These are phyloP conservation scores for Salvelinus alpinus DNA, from an alignment of 2,113 vertebrate genomes.

Conservation along the genomic window DNA sequence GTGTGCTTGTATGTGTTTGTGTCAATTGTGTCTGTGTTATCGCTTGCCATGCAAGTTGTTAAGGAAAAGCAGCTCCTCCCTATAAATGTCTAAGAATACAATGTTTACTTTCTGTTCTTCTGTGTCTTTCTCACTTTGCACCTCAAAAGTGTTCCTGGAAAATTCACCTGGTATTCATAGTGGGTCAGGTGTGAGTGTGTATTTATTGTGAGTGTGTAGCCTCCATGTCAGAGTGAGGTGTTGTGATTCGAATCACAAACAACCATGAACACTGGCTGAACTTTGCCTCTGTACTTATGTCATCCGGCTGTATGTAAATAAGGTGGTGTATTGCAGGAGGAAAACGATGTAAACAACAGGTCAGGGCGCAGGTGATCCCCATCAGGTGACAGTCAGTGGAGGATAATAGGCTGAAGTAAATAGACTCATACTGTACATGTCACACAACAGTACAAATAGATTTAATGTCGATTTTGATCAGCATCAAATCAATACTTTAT, in stretches of 20 bases:
- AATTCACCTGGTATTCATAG: neutral
- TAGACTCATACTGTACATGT: neutral
- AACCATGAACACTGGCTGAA: constrained; percentile 18
- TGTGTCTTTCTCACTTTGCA: neutral
- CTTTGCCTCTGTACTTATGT: constrained; percentile 27
- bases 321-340: constrained; percentile 7
- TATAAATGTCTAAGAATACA: neutral
- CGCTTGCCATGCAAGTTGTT: neutral
- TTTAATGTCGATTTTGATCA: neutral
- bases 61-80: neutral
- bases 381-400: neutral
- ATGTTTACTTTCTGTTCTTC: neutral
- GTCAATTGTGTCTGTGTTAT: constrained; percentile 28
- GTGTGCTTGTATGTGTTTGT: constrained; percentile 43
- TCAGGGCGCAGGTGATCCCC: constrained; percentile 6
- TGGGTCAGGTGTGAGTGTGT: neutral
- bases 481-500: no score
- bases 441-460: neutral
- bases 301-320: constrained; percentile 37
- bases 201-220: neutral
- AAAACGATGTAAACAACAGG: constrained; percentile 33
- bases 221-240: constrained; percentile 16
- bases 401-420: neutral
- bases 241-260: constrained; percentile 44
- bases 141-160: neutral